A percentile compares a stretch with the other conserved stretches of the same genome.
These are phyloP conservation scores for Morbakka virulenta DNA, from an alignment of 30 jellyfish, hydroid and myxozoan species.

Conservation along the genomic window DNA sequence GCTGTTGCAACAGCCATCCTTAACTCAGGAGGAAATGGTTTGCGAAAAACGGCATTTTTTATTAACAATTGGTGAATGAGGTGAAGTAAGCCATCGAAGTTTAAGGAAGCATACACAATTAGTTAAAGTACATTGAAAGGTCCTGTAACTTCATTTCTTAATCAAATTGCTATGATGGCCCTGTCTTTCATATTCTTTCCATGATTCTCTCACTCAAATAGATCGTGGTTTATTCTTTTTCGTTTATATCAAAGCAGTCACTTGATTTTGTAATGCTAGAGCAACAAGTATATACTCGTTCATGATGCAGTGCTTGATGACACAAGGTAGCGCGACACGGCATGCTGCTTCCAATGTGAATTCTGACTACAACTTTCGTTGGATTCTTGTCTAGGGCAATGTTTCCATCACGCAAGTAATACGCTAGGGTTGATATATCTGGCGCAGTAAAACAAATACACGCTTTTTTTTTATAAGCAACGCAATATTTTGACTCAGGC, in stretches of 20 bases:
- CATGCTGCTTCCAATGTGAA: too few relatives aligned
- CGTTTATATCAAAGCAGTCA: too few relatives aligned
- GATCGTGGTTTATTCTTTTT: neutral
- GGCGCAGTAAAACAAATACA: too few relatives aligned
- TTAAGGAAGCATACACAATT: conserved; percentile 30
- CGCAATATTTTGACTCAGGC: too few relatives aligned
- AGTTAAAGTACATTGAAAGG: conserved; percentile 18
- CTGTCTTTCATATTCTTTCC: conserved; percentile 25
- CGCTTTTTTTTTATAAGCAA: too few relatives aligned
- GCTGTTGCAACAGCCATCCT: conserved; percentile 43
- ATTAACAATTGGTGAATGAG: neutral
- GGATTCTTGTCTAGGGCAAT: too few relatives aligned
- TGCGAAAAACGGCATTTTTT: neutral
- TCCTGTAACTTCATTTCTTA: conserved; percentile 26
- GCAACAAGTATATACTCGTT: conserved; percentile 8
- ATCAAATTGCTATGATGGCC: neutral
- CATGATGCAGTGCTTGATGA: too few relatives aligned
- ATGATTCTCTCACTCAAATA: conserved; percentile 14
- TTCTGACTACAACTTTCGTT: too few relatives aligned
- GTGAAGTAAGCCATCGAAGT: conserved; percentile 23
- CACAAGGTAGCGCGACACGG: too few relatives aligned
- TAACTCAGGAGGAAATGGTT: conserved; percentile 26
- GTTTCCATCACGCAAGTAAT: too few relatives aligned
- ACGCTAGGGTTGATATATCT: too few relatives aligned
- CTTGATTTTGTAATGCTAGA: conserved; percentile 27